Conservation (phyloP, 2,888 invertebrate genomes). For the Conops quadrifasciatus region DNA sequence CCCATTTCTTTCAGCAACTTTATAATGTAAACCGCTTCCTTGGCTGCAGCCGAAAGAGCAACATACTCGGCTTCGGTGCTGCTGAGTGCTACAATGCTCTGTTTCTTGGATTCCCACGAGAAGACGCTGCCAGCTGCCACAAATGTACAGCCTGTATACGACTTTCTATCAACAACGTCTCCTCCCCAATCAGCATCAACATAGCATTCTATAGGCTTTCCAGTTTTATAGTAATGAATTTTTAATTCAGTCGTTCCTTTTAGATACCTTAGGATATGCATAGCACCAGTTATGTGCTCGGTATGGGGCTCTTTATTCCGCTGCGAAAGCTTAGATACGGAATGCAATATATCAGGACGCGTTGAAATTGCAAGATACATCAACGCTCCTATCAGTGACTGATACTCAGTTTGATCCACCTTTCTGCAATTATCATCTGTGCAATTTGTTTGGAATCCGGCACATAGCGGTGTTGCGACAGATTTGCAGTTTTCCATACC, state of each 20-base stretch:
- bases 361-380: conserved; percentile 37
- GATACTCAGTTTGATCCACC: conserved; percentile 32
- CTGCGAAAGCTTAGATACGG: conserved; percentile 37
- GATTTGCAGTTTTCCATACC: too few species aligned
- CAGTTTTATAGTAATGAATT: conserved; percentile 34
- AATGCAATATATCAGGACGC: conserved; percentile 40
- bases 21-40: too few species aligned
- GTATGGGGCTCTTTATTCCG: conserved; percentile 36
- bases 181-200: conserved; percentile 44
- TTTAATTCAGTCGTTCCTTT: conserved; percentile 22
- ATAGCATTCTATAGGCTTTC: conserved; percentile 31
- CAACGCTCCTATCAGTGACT: conserved; percentile 38
- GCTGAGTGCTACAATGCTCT: conserved; percentile 26
- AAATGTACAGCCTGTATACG: conserved; percentile 38
- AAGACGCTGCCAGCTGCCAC: conserved; percentile 35
- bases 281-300: conserved; percentile 37
- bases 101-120: conserved; percentile 37
- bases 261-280: conserved; percentile 34
- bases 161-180: conserved; percentile 36
- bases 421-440: conserved; percentile 19
- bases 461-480: conserved; percentile 33
- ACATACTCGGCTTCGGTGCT: too few species aligned
- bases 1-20: not conserved
- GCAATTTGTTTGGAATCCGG: conserved; percentile 32
- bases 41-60: too few species aligned